Evolutionary conservation across 2,888 invertebrate species (phyloP), one percentile per base, ranked within the genome.

Genomic region (Neoaliturus tenellus): DNA sequence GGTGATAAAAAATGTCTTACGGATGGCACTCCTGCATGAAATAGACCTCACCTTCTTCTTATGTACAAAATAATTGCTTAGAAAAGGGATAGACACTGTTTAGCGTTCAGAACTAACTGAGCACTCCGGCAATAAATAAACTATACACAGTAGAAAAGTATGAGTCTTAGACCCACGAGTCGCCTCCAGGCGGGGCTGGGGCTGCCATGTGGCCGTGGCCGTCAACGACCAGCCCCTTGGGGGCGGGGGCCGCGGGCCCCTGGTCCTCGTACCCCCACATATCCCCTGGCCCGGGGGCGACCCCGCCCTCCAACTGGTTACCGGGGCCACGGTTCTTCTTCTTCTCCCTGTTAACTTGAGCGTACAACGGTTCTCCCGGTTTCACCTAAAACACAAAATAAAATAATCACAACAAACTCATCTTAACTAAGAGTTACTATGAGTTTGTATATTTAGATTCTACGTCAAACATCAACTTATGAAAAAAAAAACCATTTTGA

Each of bases 311-410:
- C 81, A 89, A 88, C 85, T 89, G 89, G 17, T 69, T 48, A 87
- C 90, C 91, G 51, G 90, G 90, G 87, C 91, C 91, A 62, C 93
- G 91, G 88, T 92, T 93, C 87, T 93, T 92, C 89, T 94, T 94
- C 90, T 93, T 93, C 88, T 93, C 93, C 89, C 93, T 91, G 89
- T 94, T 93, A 86, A 94, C 93, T 91, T 94, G 93, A 87, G 94
- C 94, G 89, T 94, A 94, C 81, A 94, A 91, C 71, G 94, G 93
- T 89, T 94, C 94, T 87, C 92, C 92, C 86, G 92, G 92, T 90
- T 92, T 92, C 87, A 91, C 91, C 90, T 92, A 90, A 90, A 91
- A 89, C 28, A 62, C n/a, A n/a, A n/a, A n/a, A n/a, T n/a, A n/a
- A n/a, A n/a, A n/a, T n/a, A n/a, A n/a, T n/a, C n/a, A n/a, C n/a